Evolutionary conservation across 2,888 invertebrate species (phyloP).

Genomic region (Mythimna pallens): DNA sequence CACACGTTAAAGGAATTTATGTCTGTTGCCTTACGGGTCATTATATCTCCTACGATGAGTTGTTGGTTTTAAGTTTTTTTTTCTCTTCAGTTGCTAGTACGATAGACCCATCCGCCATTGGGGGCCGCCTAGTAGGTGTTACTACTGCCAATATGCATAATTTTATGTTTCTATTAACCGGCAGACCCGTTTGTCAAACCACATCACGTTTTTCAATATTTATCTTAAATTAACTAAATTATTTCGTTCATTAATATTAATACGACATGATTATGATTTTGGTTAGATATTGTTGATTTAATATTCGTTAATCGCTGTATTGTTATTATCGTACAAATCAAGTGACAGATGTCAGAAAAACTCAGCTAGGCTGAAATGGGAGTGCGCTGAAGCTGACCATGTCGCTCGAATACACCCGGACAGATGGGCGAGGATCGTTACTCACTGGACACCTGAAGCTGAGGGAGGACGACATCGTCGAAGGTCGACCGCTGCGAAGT

Average conservation of each 20-base stretch:
- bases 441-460: too few relatives aligned
- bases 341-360: too few relatives aligned
- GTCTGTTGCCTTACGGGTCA: neutral
- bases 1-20: neutral
- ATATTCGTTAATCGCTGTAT: slow-evolving; percentile 18
- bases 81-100: slow-evolving; percentile 61
- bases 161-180: slow-evolving; percentile 74
- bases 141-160: slow-evolving; percentile 74
- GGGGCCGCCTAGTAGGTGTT: slow-evolving; percentile 70
- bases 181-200: slow-evolving; percentile 46
- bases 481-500: too few relatives aligned
- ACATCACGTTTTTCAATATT: slow-evolving; percentile 48
- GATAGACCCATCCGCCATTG: slow-evolving; percentile 64
- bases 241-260: slow-evolving; percentile 51
- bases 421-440: too few relatives aligned
- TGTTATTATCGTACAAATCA: neutral
- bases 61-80: slow-evolving; percentile 25
- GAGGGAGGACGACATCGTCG: too few relatives aligned
- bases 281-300: slow-evolving; percentile 36
- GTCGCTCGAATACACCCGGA: too few relatives aligned
- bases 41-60: slow-evolving; percentile 7
- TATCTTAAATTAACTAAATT: slow-evolving; percentile 43
- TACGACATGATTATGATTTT: slow-evolving; percentile 43
- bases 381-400: too few relatives aligned
- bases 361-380: too few relatives aligned